phyloP scores from a whole-genome alignment of 2,888 invertebrate species.

The Urechis unicinctus region DNA sequence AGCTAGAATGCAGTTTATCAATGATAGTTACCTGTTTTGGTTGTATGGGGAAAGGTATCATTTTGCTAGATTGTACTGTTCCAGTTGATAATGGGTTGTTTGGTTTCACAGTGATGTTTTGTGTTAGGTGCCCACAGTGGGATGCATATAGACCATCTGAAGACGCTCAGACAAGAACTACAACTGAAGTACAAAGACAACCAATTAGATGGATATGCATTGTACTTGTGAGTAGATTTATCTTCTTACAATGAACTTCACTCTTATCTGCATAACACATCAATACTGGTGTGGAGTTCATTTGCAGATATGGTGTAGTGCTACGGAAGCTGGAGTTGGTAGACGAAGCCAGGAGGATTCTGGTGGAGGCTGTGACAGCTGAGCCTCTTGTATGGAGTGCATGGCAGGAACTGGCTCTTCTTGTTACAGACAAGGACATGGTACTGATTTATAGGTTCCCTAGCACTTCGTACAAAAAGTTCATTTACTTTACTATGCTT shows the following conservation, averaged over 20 bases:
- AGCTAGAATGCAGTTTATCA: neutral
- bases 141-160: slow-evolving; percentile 41
- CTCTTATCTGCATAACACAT: neutral
- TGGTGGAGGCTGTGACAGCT: slow-evolving; percentile 71
- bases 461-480: too few species aligned
- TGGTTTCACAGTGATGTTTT: too few species aligned
- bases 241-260: neutral
- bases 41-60: neutral
- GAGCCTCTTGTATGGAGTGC: slow-evolving; percentile 90
- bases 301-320: slow-evolving; percentile 74
- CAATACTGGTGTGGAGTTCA: neutral
- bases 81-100: too few species aligned
- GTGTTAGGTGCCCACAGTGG: slow-evolving; percentile 37
- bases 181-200: slow-evolving; percentile 39
- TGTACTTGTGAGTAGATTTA: slow-evolving; percentile 46
- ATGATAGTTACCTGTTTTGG: neutral
- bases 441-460: slow-evolving; percentile 13
- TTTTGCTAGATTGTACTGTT: too few species aligned
- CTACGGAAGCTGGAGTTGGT: slow-evolving; percentile 78
- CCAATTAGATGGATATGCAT: slow-evolving; percentile 71
- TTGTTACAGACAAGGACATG: slow-evolving; percentile 75
- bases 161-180: slow-evolving; percentile 43
- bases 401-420: slow-evolving; percentile 83
- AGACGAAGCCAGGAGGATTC: slow-evolving; percentile 69
- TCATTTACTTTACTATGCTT: too few species aligned